phyloP scores from a whole-genome alignment of 2,797 vertebrate species.

The Okamejei kenojei region DNA sequence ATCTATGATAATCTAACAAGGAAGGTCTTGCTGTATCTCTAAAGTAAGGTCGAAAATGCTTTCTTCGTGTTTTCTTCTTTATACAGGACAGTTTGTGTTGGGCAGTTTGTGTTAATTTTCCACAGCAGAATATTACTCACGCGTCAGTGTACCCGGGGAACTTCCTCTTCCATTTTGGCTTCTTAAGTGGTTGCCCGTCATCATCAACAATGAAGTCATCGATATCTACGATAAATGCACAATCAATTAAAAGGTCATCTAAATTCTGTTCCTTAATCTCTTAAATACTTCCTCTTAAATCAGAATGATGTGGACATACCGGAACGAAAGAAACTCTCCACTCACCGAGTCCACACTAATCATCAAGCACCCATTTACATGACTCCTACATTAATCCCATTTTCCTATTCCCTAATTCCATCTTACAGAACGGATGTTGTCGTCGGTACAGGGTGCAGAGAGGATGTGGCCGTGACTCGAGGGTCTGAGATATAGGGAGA shows the following conservation, averaged over 20 bases:
- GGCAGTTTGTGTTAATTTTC: neutral
- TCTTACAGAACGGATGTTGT: too few relatives aligned
- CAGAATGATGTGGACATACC: neutral
- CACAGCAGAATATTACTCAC: slow-evolving; percentile 63
- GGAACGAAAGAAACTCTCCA: too few relatives aligned
- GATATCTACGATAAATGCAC: slow-evolving; percentile 66
- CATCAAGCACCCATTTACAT: neutral
- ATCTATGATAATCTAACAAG: too few relatives aligned
- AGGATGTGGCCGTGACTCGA: too few relatives aligned
- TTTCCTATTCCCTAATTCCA: too few relatives aligned
- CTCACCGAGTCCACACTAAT: too few relatives aligned
- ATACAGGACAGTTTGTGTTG: neutral
- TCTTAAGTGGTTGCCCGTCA: slow-evolving; percentile 94
- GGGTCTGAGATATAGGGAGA: too few relatives aligned
- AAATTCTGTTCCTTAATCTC: neutral
- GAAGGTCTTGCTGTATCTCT: too few relatives aligned
- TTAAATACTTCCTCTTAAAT: neutral
- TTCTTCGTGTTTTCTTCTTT: neutral
- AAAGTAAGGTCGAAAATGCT: neutral
- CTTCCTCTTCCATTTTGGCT: slow-evolving; percentile 88
- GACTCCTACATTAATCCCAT: too few relatives aligned
- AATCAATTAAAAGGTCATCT: neutral
- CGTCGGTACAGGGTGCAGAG: too few relatives aligned
- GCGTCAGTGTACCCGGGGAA: slow-evolving; percentile 93
- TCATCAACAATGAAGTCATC: slow-evolving; percentile 98